phyloP scores from a whole-genome alignment of 2,113 vertebrate genomes.

The Nyctibius bracteatus region DNA sequence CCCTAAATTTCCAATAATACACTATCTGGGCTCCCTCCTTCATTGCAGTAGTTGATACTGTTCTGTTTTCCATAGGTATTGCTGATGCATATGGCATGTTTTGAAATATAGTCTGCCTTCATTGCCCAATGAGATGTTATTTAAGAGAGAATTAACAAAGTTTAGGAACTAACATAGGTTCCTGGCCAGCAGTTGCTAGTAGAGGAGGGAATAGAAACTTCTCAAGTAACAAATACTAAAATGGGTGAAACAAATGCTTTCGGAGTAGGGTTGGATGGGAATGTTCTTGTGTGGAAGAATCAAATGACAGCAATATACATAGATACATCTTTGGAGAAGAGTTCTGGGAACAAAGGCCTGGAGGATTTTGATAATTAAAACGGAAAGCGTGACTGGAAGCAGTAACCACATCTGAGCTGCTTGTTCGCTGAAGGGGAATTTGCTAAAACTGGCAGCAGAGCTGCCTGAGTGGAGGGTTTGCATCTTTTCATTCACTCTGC shows the following conservation, averaged over 20 bases:
- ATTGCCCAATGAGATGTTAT: not conserved
- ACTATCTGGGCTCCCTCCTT: not conserved
- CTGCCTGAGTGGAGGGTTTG: not conserved
- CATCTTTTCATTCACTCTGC: not conserved
- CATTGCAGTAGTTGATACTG: not conserved
- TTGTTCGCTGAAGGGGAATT: not conserved
- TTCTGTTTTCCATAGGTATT: not conserved
- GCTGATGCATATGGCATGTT: not conserved
- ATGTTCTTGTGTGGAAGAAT: not conserved
- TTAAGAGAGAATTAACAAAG: not conserved
- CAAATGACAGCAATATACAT: not conserved
- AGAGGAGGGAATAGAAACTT: not conserved
- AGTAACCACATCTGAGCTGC: not conserved
- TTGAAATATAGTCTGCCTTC: not conserved
- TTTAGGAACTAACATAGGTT: not conserved
- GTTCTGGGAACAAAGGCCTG: not conserved
- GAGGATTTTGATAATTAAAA: not conserved
- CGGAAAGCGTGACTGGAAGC: not conserved
- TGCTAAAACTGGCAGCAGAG: not conserved
- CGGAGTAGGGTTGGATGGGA: not conserved
- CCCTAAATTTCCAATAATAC: not conserved
- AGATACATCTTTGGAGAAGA: not conserved
- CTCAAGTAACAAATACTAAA: constrained; percentile 39
- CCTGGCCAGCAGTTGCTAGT: not conserved
- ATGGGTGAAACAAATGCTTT: constrained; percentile 11